Conservation (phyloP, 2,797 vertebrate genomes). For the Antrozous pallidus region DNA sequence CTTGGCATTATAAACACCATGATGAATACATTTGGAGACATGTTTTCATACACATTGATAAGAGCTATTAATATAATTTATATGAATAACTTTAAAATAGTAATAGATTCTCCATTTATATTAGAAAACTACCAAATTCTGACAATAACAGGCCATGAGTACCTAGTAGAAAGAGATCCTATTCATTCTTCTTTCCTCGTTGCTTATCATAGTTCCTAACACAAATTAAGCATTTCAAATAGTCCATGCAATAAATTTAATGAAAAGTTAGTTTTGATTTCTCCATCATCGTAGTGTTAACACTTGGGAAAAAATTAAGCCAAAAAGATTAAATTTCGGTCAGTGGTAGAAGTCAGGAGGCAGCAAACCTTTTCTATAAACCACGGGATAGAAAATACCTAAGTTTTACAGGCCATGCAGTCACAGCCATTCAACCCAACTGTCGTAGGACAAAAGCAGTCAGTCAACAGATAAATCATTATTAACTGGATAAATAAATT, state of each 20-base stretch:
- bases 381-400: neutral
- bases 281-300: neutral
- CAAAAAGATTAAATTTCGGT: neutral
- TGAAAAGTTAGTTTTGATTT: constrained; percentile 10
- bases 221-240: constrained; percentile 25
- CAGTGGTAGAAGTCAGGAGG: neutral
- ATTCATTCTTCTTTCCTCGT: neutral
- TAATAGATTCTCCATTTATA: neutral
- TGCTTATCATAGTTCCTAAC: neutral
- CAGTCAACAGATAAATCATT: neutral
- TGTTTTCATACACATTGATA: neutral
- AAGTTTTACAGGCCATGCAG: neutral
- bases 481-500: neutral
- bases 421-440: neutral
- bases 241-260: neutral
- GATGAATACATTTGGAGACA: neutral
- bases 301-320: neutral
- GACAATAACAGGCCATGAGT: neutral
- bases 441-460: neutral
- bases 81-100: neutral
- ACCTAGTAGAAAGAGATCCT: neutral
- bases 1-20: neutral
- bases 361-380: neutral
- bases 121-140: constrained; percentile 7
- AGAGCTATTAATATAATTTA: constrained; percentile 8